Evolutionary conservation across 2,113 vertebrate species (phyloP).

Genomic region (Cheirogaleus medius): DNA sequence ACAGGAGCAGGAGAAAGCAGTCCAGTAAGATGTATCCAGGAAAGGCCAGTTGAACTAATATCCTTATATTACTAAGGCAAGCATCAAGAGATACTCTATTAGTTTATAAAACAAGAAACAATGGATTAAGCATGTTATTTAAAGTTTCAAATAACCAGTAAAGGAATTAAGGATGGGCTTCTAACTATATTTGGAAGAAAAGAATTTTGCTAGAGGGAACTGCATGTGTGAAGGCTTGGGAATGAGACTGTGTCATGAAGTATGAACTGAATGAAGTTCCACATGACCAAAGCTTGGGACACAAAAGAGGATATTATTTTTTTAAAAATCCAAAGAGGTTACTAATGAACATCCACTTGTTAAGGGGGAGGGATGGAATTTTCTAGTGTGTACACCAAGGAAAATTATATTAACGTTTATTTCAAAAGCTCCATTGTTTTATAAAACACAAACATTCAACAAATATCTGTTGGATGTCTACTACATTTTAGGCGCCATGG

Average conservation of each 20-base stretch:
- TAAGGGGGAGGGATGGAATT: no score
- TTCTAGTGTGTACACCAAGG: background rate
- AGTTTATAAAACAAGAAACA: background rate
- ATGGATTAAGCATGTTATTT: background rate
- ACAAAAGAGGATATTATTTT: background rate
- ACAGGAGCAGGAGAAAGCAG: background rate
- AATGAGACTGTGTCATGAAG: background rate
- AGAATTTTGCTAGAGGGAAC: background rate
- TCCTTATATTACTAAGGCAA: background rate
- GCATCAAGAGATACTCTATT: background rate
- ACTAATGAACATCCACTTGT: background rate
- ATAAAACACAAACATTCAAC: background rate
- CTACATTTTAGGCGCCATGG: background rate
- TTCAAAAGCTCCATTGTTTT: background rate
- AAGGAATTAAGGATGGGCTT: background rate
- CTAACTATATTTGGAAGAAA: background rate
- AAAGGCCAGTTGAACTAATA: background rate
- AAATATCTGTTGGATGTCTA: background rate
- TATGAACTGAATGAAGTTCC: background rate
- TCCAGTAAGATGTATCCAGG: background rate
- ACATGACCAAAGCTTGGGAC: background rate
- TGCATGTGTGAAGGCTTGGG: background rate
- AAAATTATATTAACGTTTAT: background rate
- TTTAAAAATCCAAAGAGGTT: background rate
- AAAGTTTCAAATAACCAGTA: background rate